phyloP scores from a whole-genome alignment of 2,888 invertebrate genomes.

The Lepas anatifera region DNA sequence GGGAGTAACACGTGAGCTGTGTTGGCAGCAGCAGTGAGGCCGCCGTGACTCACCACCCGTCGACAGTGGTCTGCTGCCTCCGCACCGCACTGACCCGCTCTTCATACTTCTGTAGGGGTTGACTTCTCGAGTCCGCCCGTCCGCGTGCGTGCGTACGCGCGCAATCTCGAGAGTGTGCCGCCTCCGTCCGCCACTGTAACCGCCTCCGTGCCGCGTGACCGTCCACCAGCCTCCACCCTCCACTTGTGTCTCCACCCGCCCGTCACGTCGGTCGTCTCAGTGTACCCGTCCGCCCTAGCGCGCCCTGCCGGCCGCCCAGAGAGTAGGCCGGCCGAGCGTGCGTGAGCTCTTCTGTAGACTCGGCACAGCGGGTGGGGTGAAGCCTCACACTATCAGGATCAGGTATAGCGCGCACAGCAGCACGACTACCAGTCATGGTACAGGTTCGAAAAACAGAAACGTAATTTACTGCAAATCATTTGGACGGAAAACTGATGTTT shows the following conservation, averaged over 20 bases:
- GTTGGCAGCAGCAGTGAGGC: no score
- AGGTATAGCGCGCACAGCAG: no score
- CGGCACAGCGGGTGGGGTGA: no score
- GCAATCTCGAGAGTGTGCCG: slow-evolving; percentile 1
- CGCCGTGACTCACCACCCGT: background rate
- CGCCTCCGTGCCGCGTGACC: background rate
- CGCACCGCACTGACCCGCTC: background rate
- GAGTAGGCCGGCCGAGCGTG: no score
- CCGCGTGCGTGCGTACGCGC: background rate
- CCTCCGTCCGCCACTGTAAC: background rate
- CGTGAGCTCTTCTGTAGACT: no score
- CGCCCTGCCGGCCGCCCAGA: background rate
- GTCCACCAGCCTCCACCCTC: background rate
- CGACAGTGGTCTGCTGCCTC: background rate
- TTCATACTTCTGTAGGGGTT: slow-evolving; percentile 5
- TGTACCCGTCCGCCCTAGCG: background rate
- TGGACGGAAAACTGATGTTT: no score
- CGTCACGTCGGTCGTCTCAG: background rate
- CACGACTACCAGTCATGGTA: no score
- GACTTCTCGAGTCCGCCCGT: no score
- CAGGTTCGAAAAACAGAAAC: no score
- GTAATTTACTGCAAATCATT: no score
- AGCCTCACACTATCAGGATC: no score
- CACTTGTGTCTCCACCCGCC: background rate
- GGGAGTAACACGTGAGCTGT: no score